Evolutionary conservation across 2,113 vertebrate species (phyloP).

Genomic region (Beaufortia kweichowensis): DNA sequence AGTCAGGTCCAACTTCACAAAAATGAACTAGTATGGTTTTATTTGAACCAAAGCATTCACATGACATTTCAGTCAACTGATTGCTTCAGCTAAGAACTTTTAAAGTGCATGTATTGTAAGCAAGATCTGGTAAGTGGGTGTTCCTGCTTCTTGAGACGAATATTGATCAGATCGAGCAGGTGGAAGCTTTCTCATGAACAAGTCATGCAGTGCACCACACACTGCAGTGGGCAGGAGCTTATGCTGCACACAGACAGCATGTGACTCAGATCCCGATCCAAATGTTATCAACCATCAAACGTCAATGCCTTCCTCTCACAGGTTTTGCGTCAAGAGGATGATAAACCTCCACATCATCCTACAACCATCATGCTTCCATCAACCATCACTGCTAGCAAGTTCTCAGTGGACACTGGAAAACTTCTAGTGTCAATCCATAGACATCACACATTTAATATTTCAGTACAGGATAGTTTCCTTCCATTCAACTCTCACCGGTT

Average conservation of each 20-base stretch:
- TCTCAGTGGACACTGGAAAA: conserved; percentile 2
- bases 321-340: neutral
- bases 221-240: conserved; percentile 10
- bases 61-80: too few relatives aligned
- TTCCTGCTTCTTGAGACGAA: conserved; percentile 14
- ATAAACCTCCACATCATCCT: conserved; percentile 9
- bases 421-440: too few relatives aligned
- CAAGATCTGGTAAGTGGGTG: neutral
- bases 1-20: too few relatives aligned
- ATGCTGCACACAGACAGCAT: neutral
- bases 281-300: neutral
- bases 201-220: conserved; percentile 22
- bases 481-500: neutral
- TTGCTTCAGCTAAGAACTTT: too few relatives aligned
- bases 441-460: neutral
- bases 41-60: too few relatives aligned
- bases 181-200: neutral
- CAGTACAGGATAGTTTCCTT: neutral
- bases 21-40: too few relatives aligned
- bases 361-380: neutral
- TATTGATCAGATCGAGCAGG: conserved; percentile 25
- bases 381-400: conserved; percentile 14
- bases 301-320: conserved; percentile 5
- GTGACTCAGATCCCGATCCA: conserved; percentile 12
- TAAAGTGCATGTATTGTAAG: neutral